Percentiles rank a stretch among this genome's conserved stretches.
Conservation (phyloP, 1,140 invertebrate species). For the Zelostemma sp. region DNA sequence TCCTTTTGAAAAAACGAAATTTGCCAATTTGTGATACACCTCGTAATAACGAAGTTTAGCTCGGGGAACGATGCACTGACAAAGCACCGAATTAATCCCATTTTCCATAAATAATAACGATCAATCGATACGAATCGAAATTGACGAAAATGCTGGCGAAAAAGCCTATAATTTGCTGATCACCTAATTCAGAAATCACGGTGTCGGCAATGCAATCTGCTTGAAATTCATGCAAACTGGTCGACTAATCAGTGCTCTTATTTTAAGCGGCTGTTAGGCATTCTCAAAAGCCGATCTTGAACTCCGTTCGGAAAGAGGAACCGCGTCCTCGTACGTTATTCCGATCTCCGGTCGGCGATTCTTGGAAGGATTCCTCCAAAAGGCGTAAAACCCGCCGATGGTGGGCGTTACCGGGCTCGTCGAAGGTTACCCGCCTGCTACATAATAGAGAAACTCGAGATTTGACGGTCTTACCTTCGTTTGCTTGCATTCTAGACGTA, state of each 20-base stretch:
- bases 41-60: neutral
- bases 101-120: conserved; percentile 7
- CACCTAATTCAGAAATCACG: conserved; percentile 7
- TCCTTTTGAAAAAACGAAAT: neutral
- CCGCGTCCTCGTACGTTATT: neutral
- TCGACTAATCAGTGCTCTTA: conserved; percentile 4
- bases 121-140: neutral
- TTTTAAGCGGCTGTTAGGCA: conserved; percentile 5
- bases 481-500: too few species aligned
- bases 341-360: conserved; percentile 1
- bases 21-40: neutral
- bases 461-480: neutral
- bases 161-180: conserved; percentile 5
- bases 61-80: neutral
- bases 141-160: neutral
- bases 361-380: conserved; percentile 3
- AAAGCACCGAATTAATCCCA: neutral
- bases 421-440: neutral
- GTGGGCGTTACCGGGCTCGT: conserved; percentile 1
- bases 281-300: conserved; percentile 2
- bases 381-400: neutral
- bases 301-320: neutral
- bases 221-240: neutral
- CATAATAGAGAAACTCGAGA: neutral
- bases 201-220: conserved; percentile 4